Conservation (phyloP, 2,113 vertebrate genomes). For the Prinia subflava region DNA sequence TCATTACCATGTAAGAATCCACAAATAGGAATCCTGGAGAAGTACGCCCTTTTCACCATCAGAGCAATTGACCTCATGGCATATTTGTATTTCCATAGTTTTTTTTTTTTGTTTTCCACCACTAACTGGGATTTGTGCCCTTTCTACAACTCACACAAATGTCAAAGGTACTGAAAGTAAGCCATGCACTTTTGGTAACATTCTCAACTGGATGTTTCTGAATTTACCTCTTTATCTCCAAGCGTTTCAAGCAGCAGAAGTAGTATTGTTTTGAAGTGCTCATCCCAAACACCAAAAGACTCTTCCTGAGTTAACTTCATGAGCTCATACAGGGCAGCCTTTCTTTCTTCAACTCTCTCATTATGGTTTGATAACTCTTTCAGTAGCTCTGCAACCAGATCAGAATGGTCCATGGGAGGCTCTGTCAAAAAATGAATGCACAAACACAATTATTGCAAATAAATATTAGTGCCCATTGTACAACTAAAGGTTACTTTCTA, state of each 20-base stretch:
- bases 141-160: not conserved
- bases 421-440: constrained; percentile 70
- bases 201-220: not conserved
- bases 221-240: constrained; percentile 89
- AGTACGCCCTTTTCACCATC: not conserved
- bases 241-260: constrained; percentile 92
- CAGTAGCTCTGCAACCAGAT: constrained; percentile 89
- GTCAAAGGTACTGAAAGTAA: not conserved
- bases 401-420: constrained; percentile 87
- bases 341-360: constrained; percentile 92
- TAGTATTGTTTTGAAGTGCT: constrained; percentile 96
- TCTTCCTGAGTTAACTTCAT: constrained; percentile 91
- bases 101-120: not conserved
- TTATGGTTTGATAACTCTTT: constrained; percentile 95
- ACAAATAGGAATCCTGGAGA: not conserved
- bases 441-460: not conserved
- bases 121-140: not conserved
- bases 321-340: constrained; percentile 87
- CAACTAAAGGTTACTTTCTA: not conserved
- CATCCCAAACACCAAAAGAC: constrained; percentile 91
- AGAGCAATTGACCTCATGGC: not conserved
- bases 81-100: not conserved
- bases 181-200: not conserved
- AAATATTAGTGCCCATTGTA: not conserved
- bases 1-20: accelerated